Evolutionary conservation across 2,888 invertebrate species (phyloP).

Genomic region (Lycia hirtaria): DNA sequence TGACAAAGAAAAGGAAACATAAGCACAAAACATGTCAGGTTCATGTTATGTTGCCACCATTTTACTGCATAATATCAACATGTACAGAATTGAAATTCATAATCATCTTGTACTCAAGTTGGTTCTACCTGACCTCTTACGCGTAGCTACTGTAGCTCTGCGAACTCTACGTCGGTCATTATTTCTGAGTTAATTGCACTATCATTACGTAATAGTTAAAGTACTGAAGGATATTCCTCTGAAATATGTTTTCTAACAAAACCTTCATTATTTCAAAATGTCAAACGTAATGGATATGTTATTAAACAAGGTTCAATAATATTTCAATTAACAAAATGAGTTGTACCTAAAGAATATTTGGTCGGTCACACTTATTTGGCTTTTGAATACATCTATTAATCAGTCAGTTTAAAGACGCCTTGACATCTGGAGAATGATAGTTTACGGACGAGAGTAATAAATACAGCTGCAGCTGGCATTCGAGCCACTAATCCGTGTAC

Average conservation of each 20-base stretch:
- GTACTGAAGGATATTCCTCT: conserved; percentile 11
- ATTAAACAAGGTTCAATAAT: conserved; percentile 19
- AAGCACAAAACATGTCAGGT: too few species aligned
- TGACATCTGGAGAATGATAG: conserved; percentile 37
- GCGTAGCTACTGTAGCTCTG: conserved; percentile 7
- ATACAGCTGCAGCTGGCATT: conserved; percentile 19
- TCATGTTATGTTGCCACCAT: too few species aligned
- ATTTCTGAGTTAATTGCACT: conserved; percentile 17
- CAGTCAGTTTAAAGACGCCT: conserved; percentile 29
- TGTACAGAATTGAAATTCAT: not conserved
- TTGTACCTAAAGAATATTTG: conserved; percentile 23
- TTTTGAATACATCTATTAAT: conserved; percentile 35
- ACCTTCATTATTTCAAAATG: conserved; percentile 28
- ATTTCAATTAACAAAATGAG: conserved; percentile 26
- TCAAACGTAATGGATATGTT: conserved; percentile 25
- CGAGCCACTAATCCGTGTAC: conserved; percentile 1
- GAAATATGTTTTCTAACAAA: conserved; percentile 21
- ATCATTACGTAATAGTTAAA: conserved; percentile 7
- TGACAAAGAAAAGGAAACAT: too few species aligned
- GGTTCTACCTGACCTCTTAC: not conserved
- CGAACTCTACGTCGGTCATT: conserved; percentile 10
- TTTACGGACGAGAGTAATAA: conserved; percentile 30
- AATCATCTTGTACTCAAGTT: not conserved
- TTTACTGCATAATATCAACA: too few species aligned
- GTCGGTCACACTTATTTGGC: conserved; percentile 27